These are phyloP conservation scores for Sarotherodon lohbergeri DNA, from an alignment of 2,113 vertebrate species.

Conservation along the genomic window DNA sequence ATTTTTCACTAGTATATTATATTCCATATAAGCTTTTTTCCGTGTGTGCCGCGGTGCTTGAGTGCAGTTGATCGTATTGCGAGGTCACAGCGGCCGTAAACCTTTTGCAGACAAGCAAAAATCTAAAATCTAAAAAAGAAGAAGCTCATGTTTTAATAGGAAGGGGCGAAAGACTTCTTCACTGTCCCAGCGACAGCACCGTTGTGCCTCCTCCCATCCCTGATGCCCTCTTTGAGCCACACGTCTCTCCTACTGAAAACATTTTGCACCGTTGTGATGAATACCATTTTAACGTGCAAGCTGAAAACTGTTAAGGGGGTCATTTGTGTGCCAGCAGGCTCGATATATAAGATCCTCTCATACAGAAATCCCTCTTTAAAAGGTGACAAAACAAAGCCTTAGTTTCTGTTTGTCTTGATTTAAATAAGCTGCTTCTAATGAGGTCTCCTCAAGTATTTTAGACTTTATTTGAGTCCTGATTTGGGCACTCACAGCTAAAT, in stretches of 20 bases:
- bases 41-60: not conserved
- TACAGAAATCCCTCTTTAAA: not conserved
- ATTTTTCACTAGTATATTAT: not conserved
- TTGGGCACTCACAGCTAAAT: not conserved
- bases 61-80: not conserved
- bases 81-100: not conserved
- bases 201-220: not conserved
- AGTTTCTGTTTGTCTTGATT: not conserved
- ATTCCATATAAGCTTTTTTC: not conserved
- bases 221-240: not conserved
- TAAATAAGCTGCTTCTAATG: not conserved
- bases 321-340: not conserved
- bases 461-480: not conserved
- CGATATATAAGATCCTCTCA: not conserved
- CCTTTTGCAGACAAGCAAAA: constrained; percentile 3
- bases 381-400: not conserved
- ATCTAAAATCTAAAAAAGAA: not conserved
- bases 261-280: constrained; percentile 17
- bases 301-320: not conserved
- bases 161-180: not conserved
- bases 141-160: not conserved
- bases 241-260: not conserved
- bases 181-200: not conserved
- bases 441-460: not conserved
- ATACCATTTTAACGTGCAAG: constrained; percentile 13